A percentile compares a stretch with the other conserved stretches of the same genome.
Evolutionary conservation across 2,797 vertebrate genomes (phyloP).

Genomic region (Rhodeus uyekii): DNA sequence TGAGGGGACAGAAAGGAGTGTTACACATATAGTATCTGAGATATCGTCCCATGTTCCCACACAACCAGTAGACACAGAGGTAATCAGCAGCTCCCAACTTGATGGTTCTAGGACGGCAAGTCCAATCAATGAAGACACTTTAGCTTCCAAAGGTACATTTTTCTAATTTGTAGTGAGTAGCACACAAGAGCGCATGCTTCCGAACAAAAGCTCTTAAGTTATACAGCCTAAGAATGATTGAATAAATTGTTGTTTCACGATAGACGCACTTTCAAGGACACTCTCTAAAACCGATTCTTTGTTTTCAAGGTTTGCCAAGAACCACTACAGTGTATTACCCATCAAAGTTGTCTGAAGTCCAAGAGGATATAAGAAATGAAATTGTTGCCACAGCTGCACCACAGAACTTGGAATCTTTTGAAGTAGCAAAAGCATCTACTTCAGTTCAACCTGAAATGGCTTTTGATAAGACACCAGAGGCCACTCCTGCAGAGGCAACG

Average conservation of each 20-base stretch:
- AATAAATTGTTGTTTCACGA: constrained; percentile 4
- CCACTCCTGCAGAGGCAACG: constrained; percentile 24
- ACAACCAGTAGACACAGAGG: constrained; percentile 38
- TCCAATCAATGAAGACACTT: constrained; percentile 32
- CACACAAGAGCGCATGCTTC: constrained; percentile 2
- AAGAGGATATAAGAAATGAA: constrained; percentile 51
- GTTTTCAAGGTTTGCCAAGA: constrained; percentile 55
- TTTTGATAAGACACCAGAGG: constrained; percentile 36
- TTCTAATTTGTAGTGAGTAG: constrained; percentile 1
- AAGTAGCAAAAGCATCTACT: constrained; percentile 39
- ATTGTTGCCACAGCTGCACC: constrained; percentile 37
- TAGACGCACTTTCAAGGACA: constrained; percentile 2
- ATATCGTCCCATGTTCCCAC: constrained; percentile 8
- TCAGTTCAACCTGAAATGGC: constrained; percentile 36
- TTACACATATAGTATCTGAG: constrained; percentile 37
- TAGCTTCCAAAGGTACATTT: constrained; percentile 56
- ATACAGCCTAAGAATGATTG: neutral
- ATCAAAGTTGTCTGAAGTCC: constrained; percentile 49
- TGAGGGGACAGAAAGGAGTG: constrained; percentile 9
- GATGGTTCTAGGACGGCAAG: constrained; percentile 45
- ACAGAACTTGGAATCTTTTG: constrained; percentile 44
- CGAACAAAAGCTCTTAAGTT: neutral
- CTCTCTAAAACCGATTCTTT: constrained; percentile 45
- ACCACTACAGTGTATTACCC: constrained; percentile 37
- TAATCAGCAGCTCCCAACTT: constrained; percentile 45